Evolutionary conservation across 1,140 invertebrate species (phyloP).

Genomic region (Sycobia sp.): DNA sequence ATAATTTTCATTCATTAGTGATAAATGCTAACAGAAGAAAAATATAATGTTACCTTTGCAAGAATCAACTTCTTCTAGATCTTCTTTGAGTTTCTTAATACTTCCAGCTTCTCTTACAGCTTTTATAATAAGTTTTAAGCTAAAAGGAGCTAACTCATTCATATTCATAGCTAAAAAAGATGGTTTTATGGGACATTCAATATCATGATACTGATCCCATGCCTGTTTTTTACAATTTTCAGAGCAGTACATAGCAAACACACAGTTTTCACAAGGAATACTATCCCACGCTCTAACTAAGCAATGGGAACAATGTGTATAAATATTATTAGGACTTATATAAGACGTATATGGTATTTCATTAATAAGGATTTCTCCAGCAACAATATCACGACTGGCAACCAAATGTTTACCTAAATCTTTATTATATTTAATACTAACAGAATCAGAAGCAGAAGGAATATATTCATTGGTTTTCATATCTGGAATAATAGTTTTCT

Average conservation of each 20-base stretch:
- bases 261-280: slow-evolving; percentile 70
- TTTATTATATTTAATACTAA: slow-evolving; percentile 60
- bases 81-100: slow-evolving; percentile 57
- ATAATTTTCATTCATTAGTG: background rate
- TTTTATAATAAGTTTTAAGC: slow-evolving; percentile 68
- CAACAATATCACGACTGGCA: slow-evolving; percentile 66
- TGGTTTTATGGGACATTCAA: slow-evolving; percentile 76
- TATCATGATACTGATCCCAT: slow-evolving; percentile 70
- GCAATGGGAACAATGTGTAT: slow-evolving; percentile 77
- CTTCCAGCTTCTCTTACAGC: slow-evolving; percentile 62
- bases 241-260: slow-evolving; percentile 73
- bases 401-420: slow-evolving; percentile 68
- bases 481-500: slow-evolving; percentile 45
- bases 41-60: slow-evolving; percentile 42
- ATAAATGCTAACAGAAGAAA: background rate
- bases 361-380: slow-evolving; percentile 76
- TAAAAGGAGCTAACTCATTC: slow-evolving; percentile 69
- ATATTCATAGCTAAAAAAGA: slow-evolving; percentile 65
- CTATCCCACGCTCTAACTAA: slow-evolving; percentile 65
- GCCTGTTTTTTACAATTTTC: slow-evolving; percentile 68
- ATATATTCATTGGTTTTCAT: background rate
- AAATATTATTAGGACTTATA: slow-evolving; percentile 65
- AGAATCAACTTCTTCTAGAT: slow-evolving; percentile 55
- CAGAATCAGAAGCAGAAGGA: slow-evolving; percentile 65
- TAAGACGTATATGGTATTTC: slow-evolving; percentile 77